Evolutionary conservation across 1,140 invertebrate species (phyloP).

Genomic region (Ridgeia piscesae): DNA sequence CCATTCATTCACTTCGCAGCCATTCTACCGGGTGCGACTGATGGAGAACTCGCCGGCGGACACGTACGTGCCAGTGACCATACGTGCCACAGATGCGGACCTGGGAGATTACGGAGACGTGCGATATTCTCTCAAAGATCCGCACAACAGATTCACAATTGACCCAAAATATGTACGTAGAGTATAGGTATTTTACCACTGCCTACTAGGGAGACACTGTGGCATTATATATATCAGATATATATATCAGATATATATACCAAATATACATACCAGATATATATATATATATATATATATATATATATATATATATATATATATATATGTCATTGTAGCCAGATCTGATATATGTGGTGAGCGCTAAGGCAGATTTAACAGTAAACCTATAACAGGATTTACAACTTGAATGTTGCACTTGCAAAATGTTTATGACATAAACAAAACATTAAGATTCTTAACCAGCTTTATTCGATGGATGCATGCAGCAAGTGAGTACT

Average conservation of each 20-base stretch:
- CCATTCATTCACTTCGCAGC: background rate
- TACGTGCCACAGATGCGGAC: constrained; percentile 13
- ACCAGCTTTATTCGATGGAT: background rate
- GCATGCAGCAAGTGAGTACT: no score
- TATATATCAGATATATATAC: no score
- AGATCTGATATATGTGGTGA: no score
- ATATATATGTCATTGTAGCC: no score
- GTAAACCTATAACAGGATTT: no score
- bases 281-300: no score
- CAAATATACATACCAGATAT: no score
- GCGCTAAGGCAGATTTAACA: no score
- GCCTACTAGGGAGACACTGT: no score
- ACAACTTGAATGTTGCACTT: background rate
- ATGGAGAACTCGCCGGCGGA: constrained; percentile 17
- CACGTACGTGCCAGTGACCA: background rate
- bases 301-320: no score
- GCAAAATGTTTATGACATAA: background rate
- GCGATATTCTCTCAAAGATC: constrained; percentile 16
- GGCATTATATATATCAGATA: no score
- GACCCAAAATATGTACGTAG: constrained; percentile 27
- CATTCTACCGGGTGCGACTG: background rate
- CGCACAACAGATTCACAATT: constrained; percentile 14
- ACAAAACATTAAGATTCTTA: background rate
- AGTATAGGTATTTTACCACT: no score
- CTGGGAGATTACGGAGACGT: constrained; percentile 16